A percentile compares a stretch with the other conserved stretches of the same genome.
Evolutionary conservation across 2,797 vertebrate species (phyloP).

Genomic region (Novumbra hubbsi): DNA sequence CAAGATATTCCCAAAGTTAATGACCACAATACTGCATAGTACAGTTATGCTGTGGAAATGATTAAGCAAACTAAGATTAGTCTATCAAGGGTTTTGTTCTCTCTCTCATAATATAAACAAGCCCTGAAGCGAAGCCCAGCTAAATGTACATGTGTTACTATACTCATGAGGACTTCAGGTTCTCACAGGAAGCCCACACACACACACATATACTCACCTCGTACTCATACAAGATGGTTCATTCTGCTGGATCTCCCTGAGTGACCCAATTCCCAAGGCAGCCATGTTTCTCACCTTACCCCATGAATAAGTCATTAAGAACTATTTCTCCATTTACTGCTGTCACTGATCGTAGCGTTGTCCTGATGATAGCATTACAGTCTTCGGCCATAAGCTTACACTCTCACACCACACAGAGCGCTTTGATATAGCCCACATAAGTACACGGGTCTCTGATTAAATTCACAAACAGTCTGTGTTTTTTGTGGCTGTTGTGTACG

Average conservation of each 20-base stretch:
- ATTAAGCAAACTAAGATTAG: too few species aligned
- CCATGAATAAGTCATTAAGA: slow-evolving; percentile 65
- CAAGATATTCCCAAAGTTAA: too few species aligned
- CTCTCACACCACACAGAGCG: neutral
- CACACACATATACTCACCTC: neutral
- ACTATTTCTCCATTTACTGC: slow-evolving; percentile 52
- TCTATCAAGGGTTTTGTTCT: too few species aligned
- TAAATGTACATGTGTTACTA: neutral
- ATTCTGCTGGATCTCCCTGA: neutral
- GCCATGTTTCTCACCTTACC: slow-evolving; percentile 68
- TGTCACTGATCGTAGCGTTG: slow-evolving; percentile 50
- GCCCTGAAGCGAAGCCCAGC: too few species aligned
- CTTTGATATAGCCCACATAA: slow-evolving; percentile 9
- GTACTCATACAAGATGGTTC: slow-evolving; percentile 8
- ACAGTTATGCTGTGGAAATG: too few species aligned
- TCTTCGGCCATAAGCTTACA: slow-evolving; percentile 27
- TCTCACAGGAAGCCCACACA: neutral
- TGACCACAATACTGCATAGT: too few species aligned
- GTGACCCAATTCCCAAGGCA: slow-evolving; percentile 39
- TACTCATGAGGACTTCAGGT: neutral
- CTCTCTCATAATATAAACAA: too few species aligned
- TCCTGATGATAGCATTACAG: slow-evolving; percentile 56
- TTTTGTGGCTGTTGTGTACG: neutral
- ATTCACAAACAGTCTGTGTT: slow-evolving; percentile 17
- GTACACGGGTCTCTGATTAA: slow-evolving; percentile 20